Conservation (phyloP, 2,797 vertebrate genomes). For the Cryptoprocta ferox region DNA sequence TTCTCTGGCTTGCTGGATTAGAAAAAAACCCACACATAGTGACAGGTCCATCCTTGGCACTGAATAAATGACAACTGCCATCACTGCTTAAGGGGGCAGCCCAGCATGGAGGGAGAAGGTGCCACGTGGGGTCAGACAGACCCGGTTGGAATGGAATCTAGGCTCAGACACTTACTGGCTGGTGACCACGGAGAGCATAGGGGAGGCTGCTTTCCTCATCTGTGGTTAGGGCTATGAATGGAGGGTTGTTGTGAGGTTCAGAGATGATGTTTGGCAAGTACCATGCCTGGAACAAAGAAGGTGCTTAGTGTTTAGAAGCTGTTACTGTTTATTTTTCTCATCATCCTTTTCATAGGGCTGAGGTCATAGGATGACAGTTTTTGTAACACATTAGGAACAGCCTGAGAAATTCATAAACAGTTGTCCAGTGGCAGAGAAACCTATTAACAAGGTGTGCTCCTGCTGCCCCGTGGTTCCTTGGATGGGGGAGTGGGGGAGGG, state of each 20-base stretch:
- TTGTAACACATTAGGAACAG: not conserved
- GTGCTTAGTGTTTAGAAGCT: not conserved
- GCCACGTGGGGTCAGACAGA: not conserved
- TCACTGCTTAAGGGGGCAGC: not conserved
- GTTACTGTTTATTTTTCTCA: constrained; percentile 24
- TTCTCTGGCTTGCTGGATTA: not conserved
- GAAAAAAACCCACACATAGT: not conserved
- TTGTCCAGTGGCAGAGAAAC: not conserved
- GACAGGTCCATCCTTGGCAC: not conserved
- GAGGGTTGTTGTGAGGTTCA: not conserved
- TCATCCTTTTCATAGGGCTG: not conserved
- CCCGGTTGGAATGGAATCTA: not conserved
- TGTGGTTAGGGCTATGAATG: not conserved
- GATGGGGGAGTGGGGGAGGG: not conserved
- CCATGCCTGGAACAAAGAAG: not conserved
- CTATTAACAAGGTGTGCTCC: not conserved
- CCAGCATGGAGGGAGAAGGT: rapidly evolving
- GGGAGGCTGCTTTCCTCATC: not conserved
- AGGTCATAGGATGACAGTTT: constrained; percentile 1
- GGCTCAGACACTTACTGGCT: not conserved
- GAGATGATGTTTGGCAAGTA: not conserved
- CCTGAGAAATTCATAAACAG: not conserved
- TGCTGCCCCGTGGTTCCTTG: not conserved
- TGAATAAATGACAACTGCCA: not conserved
- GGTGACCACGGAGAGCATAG: not conserved